Percentiles rank a stretch among this genome's conserved stretches.
Evolutionary conservation across 2,888 invertebrate species (phyloP).

Genomic region (Calameuta idolon): DNA sequence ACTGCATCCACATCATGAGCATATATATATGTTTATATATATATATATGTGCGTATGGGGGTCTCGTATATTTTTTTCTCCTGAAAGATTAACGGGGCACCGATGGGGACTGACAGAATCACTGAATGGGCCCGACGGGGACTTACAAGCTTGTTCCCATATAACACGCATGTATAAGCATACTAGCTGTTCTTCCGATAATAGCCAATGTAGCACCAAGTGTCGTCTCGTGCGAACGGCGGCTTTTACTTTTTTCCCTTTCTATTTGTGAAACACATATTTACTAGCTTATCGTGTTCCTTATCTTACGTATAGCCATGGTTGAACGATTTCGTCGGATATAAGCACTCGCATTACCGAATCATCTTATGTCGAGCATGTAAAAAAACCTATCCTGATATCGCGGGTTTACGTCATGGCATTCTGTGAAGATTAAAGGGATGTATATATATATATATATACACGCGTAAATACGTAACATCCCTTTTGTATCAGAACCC

Average conservation of each 20-base stretch:
- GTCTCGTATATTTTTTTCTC: too few relatives aligned
- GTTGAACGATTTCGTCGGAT: conserved; percentile 22
- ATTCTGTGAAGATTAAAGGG: background rate
- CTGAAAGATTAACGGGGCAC: too few relatives aligned
- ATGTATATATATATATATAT: background rate
- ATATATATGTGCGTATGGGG: background rate
- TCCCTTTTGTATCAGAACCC: background rate
- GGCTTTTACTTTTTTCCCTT: background rate
- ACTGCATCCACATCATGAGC: background rate
- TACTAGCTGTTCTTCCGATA: background rate
- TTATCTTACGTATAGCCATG: conserved; percentile 29
- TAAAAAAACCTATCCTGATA: background rate
- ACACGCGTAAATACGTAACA: background rate
- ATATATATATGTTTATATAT: background rate
- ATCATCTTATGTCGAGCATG: background rate
- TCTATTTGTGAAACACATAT: conserved; percentile 18
- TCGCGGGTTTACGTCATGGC: background rate
- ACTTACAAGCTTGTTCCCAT: too few relatives aligned
- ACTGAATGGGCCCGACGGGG: too few relatives aligned
- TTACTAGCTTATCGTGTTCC: conserved; percentile 27
- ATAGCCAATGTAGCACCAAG: background rate
- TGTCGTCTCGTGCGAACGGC: background rate
- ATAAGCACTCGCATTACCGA: conserved; percentile 23
- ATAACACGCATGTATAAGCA: background rate
- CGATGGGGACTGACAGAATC: too few relatives aligned